Conservation (phyloP, 1,140 invertebrate species). For the Acromyrmex charruanus region DNA sequence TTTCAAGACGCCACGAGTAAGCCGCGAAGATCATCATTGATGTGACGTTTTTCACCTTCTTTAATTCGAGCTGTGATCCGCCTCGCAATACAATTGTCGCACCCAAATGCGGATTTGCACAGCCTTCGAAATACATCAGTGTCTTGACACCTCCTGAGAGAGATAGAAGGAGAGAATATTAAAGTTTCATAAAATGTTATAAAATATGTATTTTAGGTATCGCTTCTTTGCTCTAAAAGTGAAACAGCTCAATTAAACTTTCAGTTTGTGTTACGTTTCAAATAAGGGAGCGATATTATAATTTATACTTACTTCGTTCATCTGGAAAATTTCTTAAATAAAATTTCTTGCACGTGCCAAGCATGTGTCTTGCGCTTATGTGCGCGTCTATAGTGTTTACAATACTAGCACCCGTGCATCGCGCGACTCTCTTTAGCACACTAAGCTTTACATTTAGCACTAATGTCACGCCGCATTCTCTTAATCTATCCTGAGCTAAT, state of each 20-base stretch:
- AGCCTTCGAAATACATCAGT: conserved; percentile 97
- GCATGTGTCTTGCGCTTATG: conserved; percentile 92
- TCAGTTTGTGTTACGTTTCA: too few species aligned
- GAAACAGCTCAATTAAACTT: too few species aligned
- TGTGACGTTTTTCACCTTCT: conserved; percentile 93
- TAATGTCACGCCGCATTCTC: conserved; percentile 94
- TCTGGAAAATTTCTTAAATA: conserved; percentile 91
- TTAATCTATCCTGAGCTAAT: conserved; percentile 94
- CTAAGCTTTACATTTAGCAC: conserved; percentile 95
- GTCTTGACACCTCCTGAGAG: conserved; percentile 90
- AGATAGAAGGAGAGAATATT: neutral
- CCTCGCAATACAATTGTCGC: conserved; percentile 96
- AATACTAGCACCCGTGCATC: conserved; percentile 94
- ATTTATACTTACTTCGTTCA: conserved; percentile 85
- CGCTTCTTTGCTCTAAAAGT: too few species aligned
- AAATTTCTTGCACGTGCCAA: conserved; percentile 96
- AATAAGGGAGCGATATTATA: too few species aligned
- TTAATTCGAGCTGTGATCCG: conserved; percentile 91
- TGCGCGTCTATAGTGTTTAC: conserved; percentile 96
- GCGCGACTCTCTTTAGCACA: conserved; percentile 94
- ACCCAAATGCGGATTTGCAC: conserved; percentile 93
- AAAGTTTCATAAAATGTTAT: neutral
- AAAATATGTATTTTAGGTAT: neutral
- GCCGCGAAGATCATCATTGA: conserved; percentile 93
- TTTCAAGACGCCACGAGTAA: conserved; percentile 97